Conservation (phyloP, 2,888 invertebrate genomes). For the Agapostemon virescens region DNA sequence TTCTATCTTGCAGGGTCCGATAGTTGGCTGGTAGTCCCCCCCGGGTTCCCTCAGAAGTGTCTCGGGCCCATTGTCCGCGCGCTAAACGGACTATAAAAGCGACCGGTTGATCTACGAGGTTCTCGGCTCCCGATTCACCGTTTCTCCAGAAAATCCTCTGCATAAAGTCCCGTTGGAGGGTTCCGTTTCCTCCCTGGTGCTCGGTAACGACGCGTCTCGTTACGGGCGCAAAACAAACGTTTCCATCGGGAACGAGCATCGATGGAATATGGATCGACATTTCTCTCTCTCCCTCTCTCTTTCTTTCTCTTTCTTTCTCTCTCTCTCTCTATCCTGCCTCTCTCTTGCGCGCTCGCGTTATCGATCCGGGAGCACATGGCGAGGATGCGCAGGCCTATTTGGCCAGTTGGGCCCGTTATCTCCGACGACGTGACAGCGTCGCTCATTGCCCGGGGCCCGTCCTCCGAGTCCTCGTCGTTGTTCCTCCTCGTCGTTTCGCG, state of each 20-base stretch:
- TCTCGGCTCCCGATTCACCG: neutral
- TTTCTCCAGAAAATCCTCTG: constrained; percentile 14
- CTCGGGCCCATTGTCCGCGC: constrained; percentile 2
- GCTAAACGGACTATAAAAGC: neutral
- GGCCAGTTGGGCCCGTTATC: constrained; percentile 64
- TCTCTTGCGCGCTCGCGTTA: too few relatives aligned
- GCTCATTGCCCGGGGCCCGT: constrained; percentile 37
- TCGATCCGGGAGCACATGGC: constrained; percentile 21
- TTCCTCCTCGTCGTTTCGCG: constrained; percentile 48
- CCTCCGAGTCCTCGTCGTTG: neutral
- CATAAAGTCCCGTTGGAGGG: constrained; percentile 29
- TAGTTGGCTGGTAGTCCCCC: neutral
- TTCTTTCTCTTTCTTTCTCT: too few relatives aligned
- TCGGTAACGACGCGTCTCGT: constrained; percentile 47
- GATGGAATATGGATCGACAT: constrained; percentile 54
- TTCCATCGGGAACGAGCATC: constrained; percentile 36
- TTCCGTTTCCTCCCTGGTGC: neutral
- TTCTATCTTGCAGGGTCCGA: neutral
- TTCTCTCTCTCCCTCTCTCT: too few relatives aligned
- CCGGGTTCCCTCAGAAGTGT: neutral
- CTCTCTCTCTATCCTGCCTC: too few relatives aligned
- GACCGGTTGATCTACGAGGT: neutral
- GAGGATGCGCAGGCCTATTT: constrained; percentile 49
- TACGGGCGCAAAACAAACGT: constrained; percentile 33
- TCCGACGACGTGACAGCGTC: constrained; percentile 64